Evolutionary conservation across 1,140 invertebrate species (phyloP).

Genomic region (Apocrypta bakeri): DNA sequence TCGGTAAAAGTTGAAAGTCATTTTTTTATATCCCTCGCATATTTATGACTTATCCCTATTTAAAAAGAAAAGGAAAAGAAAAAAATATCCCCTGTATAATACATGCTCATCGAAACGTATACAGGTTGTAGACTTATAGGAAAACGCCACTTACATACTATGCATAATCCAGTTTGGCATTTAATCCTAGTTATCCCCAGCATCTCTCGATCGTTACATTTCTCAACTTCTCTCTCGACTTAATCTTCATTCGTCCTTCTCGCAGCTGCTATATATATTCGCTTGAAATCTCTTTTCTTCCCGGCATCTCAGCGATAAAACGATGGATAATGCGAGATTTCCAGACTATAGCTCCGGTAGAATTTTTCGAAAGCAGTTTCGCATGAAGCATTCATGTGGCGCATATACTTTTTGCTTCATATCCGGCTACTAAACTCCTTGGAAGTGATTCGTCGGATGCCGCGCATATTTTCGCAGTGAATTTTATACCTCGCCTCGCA

Average conservation of each 20-base stretch:
- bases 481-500: too few species aligned
- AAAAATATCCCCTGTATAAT: too few species aligned
- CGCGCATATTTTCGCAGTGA: too few species aligned
- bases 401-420: neutral
- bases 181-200: neutral
- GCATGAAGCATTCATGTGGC: neutral
- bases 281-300: neutral
- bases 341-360: neutral
- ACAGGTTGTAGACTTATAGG: too few species aligned
- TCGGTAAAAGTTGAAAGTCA: neutral
- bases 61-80: too few species aligned
- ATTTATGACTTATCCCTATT: too few species aligned
- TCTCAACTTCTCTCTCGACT: neutral
- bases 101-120: neutral
- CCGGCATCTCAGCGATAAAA: too few species aligned
- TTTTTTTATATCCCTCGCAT: neutral
- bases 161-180: neutral
- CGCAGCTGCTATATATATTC: neutral
- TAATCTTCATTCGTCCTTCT: neutral
- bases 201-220: neutral
- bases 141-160: neutral
- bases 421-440: neutral
- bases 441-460: neutral
- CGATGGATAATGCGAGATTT: neutral
- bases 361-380: neutral